Evolutionary conservation across 2,113 vertebrate species (phyloP), one percentile per base, ranked within the genome.

Genomic region (Caloenas nicobarica): DNA sequence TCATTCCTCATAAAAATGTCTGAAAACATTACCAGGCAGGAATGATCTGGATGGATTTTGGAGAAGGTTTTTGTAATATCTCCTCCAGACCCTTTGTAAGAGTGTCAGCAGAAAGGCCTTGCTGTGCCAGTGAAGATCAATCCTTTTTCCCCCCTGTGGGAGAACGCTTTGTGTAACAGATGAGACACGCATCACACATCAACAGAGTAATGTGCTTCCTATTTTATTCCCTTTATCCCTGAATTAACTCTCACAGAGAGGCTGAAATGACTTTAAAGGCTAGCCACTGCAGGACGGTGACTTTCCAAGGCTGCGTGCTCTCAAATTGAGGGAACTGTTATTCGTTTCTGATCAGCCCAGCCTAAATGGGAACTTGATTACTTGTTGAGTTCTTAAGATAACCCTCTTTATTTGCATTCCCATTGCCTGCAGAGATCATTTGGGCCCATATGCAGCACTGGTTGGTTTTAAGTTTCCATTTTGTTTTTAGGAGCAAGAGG

Each of bases 381-480:
- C 89, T 94, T 86, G 66, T 1, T 66, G 84, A 92, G 69, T 64
- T 95, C 88, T 82, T 95, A 82, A 94, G 88, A 94, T 87, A 96
- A 70, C 83, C 25, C 18, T 71, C 64, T 88, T 86, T 78, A 70
- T 95, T 90, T 93, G 86, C 82, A 93, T 83, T 70, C 73, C 65
- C 50, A 58, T 44, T 48, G 68, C 77, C 76, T 88, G 74, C 58
- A 94, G 85, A 93, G 74, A 91, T 77, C 74, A 44, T 88, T 69
- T 69, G 77, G 57, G 53, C 64, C 40, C 54, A 36, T 56, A 17
- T 38, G 84, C 61, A 74, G 68, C 61, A 33, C 53, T 79, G 64
- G 69, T 61, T 65, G 61, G 64, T 53, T 91, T 96, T 57, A 79
- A 77, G 38, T 93, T 88, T 83, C 76, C 62, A 6, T 80, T 94